Evolutionary conservation across 2,797 vertebrate genomes (phyloP), one percentile per base, ranked within the genome.

Genomic region (Sebastes matsubarae): DNA sequence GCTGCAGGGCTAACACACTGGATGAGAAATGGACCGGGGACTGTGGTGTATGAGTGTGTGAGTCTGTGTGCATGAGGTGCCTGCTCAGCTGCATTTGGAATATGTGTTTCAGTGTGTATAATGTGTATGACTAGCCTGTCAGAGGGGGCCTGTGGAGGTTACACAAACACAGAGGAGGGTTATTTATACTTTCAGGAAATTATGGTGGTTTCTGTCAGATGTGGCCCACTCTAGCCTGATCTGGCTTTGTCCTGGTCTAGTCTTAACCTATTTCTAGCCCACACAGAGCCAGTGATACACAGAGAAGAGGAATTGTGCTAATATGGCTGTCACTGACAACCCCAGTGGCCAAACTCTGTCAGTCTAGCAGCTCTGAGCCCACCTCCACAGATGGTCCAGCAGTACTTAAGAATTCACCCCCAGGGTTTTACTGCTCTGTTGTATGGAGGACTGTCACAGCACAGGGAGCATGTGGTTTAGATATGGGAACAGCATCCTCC

Each of bases 161-260:
- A 98, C 94, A 97, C 97, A 97, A 98, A 97, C 96, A 97, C 83
- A 90, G 86, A 93, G 79, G 94, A 92, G 96, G 96, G 96, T 97
- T 98, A 97, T 98, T 98, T 98, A 97, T 97, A 93, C 94, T 97
- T 96, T 91, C 94, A 94, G 95, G 95, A 97, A 97, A 97, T 96
- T 94, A 96, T 96, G 95, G 92, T 90, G 91, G 93, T 97, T 97
- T 96, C 96, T 97, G 95, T 96, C 95, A 95, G 94, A 92, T 93
- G 89, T 93, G 91, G 88, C 84, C 82, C 76, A 84, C 86, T 89
- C 82, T 83, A 74, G 81, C 77, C 81, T 85, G 90, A 89, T 92
- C 85, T 90, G 82, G 88, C 86, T 90, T 22, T 80, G 84, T 89
- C 83, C 67, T 81, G 90, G 88, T 87, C 83, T 81, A 70, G 85